These are phyloP conservation scores for Macrotrachela quadricornifera DNA, from an alignment of 1,140 invertebrate genomes.

Conservation along the genomic window DNA sequence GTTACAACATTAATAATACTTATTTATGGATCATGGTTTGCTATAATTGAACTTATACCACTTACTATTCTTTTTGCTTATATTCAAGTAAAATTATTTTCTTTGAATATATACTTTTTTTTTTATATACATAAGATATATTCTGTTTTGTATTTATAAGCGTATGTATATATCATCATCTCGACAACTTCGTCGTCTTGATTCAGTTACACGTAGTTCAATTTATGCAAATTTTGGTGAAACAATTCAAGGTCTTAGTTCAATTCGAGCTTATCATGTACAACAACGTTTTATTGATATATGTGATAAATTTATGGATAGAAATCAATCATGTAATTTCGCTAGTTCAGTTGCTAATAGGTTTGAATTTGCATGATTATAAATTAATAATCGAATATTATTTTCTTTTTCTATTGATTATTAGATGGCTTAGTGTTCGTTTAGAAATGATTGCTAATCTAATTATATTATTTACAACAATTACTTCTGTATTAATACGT, in stretches of 20 bases:
- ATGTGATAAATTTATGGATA: constrained; percentile 28
- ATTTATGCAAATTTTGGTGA: constrained; percentile 96
- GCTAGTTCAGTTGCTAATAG: constrained; percentile 12
- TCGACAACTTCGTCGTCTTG: constrained; percentile 73
- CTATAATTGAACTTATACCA: constrained; percentile 10
- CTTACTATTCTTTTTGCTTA: constrained; percentile 1
- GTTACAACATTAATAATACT: too few species aligned
- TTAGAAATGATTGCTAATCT: not conserved
- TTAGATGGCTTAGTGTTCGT: not conserved
- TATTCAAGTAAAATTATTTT: constrained; percentile 7
- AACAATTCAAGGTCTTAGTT: constrained; percentile 37
- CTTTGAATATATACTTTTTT: constrained; percentile 10
- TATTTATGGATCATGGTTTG: not conserved
- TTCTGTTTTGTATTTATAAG: constrained; percentile 32
- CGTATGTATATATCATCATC: constrained; percentile 81
- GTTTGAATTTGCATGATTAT: constrained; percentile 5
- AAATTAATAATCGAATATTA: not conserved
- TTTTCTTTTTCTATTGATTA: not conserved
- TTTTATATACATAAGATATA: constrained; percentile 3
- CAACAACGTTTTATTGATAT: constrained; percentile 32
- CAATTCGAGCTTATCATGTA: constrained; percentile 37
- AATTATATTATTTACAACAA: not conserved
- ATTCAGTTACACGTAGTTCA: constrained; percentile 83
- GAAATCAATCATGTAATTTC: constrained; percentile 29
- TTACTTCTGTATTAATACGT: not conserved